Percentiles rank a stretch among this genome's conserved stretches.
phyloP scores from a whole-genome alignment of 1,140 invertebrate species.

The Hylaeus volcanicus region DNA sequence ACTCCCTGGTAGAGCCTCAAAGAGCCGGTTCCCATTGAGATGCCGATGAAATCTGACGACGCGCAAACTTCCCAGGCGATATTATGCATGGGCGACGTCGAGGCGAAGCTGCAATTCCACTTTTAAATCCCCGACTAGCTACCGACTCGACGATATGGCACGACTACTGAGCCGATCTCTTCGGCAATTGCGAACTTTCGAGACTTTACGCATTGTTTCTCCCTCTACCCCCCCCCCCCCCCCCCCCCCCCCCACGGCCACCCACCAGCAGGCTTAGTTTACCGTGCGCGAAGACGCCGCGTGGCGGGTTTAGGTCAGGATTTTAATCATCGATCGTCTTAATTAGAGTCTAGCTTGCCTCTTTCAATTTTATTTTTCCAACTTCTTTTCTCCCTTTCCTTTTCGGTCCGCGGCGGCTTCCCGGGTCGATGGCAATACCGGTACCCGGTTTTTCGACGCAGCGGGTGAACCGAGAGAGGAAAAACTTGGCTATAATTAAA shows the following conservation, averaged over 20 bases:
- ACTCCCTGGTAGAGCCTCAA: not conserved
- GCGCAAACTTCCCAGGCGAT: conserved; percentile 42
- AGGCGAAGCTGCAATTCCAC: conserved; percentile 21
- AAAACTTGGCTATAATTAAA: conserved; percentile 4
- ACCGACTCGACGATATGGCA: conserved; percentile 2
- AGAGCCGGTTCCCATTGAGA: conserved; percentile 30
- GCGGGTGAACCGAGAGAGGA: not conserved
- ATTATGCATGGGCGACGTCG: conserved; percentile 24
- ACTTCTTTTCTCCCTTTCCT: too few species aligned
- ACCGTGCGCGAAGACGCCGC: not conserved
- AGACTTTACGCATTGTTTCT: conserved; percentile 38
- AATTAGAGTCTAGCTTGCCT: not conserved
- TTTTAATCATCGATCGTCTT: not conserved
- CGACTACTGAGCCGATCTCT: conserved; percentile 21
- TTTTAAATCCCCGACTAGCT: conserved; percentile 36
- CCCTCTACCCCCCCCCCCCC: too few species aligned
- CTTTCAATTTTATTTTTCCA: too few species aligned
- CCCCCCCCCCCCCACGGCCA: too few species aligned
- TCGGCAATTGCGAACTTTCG: conserved; percentile 41
- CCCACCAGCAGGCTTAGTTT: not conserved
- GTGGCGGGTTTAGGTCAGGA: not conserved
- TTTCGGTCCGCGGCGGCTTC: too few species aligned
- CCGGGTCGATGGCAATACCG: too few species aligned
- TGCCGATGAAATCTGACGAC: conserved; percentile 52
- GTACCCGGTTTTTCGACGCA: too few species aligned